Percentiles rank a stretch among this genome's conserved stretches.
Conservation (phyloP, 2,888 invertebrate genomes). For the Apamea crenata region DNA sequence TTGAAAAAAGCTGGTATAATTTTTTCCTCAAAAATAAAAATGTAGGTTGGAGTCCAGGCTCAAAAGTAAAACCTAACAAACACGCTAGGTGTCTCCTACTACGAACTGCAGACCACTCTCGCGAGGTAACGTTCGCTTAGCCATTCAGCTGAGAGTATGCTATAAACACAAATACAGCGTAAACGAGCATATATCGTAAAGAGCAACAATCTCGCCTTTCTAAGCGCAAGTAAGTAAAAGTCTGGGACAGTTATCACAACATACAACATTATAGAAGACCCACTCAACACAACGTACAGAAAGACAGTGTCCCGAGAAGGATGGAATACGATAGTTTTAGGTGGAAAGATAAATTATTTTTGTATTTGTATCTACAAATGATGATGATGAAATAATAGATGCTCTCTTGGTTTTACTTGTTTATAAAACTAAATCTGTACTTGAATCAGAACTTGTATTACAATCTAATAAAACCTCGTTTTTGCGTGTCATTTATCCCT, state of each 20-base stretch:
- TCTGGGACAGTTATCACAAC: conserved; percentile 44
- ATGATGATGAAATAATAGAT: too few relatives aligned
- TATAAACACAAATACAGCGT: conserved; percentile 50
- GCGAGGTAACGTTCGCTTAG: conserved; percentile 38
- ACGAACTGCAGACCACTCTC: conserved; percentile 28
- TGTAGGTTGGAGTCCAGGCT: not conserved
- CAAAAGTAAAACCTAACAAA: not conserved
- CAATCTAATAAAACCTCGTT: not conserved
- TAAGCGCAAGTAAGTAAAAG: conserved; percentile 65
- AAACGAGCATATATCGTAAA: conserved; percentile 59
- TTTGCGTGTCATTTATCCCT: not conserved
- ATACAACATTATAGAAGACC: conserved; percentile 22
- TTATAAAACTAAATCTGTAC: too few relatives aligned
- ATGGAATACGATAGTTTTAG: conserved; percentile 49
- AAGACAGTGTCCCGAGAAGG: conserved; percentile 12
- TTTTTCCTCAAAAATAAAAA: not conserved
- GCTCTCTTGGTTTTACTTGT: conserved; percentile 46
- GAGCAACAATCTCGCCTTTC: conserved; percentile 59
- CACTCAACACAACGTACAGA: not conserved
- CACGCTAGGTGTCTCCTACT: not conserved
- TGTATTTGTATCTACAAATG: too few relatives aligned
- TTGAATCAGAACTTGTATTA: too few relatives aligned
- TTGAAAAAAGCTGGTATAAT: not conserved
- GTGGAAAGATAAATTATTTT: conserved; percentile 50
- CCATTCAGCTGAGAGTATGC: conserved; percentile 46